Evolutionary conservation across 2,888 invertebrate genomes (phyloP), one percentile per base, ranked within the genome.

Genomic region (Penaeus monodon): DNA sequence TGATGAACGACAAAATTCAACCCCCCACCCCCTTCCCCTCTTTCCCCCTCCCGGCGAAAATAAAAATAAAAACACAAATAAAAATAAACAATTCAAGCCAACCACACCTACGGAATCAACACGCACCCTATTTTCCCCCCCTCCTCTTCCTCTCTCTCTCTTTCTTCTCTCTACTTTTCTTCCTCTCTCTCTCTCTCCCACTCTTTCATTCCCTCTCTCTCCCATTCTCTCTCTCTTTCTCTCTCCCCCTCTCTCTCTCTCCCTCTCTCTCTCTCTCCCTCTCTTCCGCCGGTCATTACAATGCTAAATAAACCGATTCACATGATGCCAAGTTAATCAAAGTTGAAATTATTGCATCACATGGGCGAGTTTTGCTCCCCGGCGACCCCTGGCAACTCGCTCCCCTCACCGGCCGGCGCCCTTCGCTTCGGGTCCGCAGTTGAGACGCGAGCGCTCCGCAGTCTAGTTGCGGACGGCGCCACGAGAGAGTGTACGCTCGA

Each of bases 301-400:
- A 24, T 33, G 74, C 33, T 29, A 74, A 29, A 74, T 33, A 29
- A 73, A 73, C n/a, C 33, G 73, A 73, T 73, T n/a, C 38, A 29
- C 73, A 73, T 73, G 38, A 73, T 73, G 33, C 38, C 73, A 73
- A 73, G 73, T 73, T 73, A 73, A 73, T 73, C 73, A 73, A 73
- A 73, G 73, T 33, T 73, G 29, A 73, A 73, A 73, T 73, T 73
- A 73, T 73, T 73, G 73, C 73, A 73, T 73, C 73, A 73, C 73
- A 38, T 27, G 73, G 38, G 12, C 7, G 73, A 22, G 7, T 80
- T 44, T 64, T 44, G 33, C 24, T 10, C 2, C 1, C 44, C 20
- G 77, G 80, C 68, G 81, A 44, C 68, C n/a, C 66, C 44, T 68
- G 81, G 81, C 81, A 81, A 49, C n/a, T 44, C 49, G 33, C 3